Conservation (phyloP, 2,888 invertebrate genomes). For the Epistrophella euchroma region DNA sequence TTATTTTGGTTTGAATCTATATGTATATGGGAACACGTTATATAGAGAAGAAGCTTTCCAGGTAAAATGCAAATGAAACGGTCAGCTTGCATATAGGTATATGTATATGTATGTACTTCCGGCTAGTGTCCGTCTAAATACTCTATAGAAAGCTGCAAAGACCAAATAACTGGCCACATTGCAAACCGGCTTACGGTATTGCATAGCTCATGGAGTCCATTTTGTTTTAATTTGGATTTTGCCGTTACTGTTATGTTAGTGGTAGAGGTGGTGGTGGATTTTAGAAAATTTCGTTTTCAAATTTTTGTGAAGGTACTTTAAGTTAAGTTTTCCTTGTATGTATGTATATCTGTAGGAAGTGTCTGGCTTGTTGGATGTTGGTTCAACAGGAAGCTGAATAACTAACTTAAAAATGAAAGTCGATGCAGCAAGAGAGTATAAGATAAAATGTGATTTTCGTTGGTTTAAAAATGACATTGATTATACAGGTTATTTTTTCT, state of each 20-base stretch:
- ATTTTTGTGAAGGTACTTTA: slow-evolving; percentile 37
- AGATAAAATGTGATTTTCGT: background rate
- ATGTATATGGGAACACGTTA: background rate
- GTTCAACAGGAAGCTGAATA: slow-evolving; percentile 11
- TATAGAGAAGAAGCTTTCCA: slow-evolving; percentile 27
- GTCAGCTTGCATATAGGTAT: slow-evolving; percentile 39
- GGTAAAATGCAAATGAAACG: slow-evolving; percentile 66
- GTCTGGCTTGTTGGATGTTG: slow-evolving; percentile 23
- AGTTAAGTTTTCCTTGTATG: background rate
- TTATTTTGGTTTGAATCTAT: background rate
- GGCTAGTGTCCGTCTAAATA: background rate
- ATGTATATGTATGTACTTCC: too few relatives aligned
- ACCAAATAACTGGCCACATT: slow-evolving; percentile 21
- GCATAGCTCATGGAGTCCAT: slow-evolving; percentile 36
- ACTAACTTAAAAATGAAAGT: background rate
- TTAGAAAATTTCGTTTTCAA: slow-evolving; percentile 26
- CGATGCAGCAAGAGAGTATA: background rate
- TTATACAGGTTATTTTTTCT: too few relatives aligned
- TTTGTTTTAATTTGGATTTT: slow-evolving; percentile 55
- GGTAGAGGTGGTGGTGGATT: slow-evolving; percentile 7
- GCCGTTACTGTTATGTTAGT: slow-evolving; percentile 6
- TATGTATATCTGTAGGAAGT: background rate
- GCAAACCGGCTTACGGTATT: slow-evolving; percentile 40
- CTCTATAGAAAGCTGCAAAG: slow-evolving; percentile 34
- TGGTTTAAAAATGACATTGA: background rate